These are phyloP conservation scores for Cantharis rustica DNA, from an alignment of 2,888 invertebrate genomes.

Conservation along the genomic window DNA sequence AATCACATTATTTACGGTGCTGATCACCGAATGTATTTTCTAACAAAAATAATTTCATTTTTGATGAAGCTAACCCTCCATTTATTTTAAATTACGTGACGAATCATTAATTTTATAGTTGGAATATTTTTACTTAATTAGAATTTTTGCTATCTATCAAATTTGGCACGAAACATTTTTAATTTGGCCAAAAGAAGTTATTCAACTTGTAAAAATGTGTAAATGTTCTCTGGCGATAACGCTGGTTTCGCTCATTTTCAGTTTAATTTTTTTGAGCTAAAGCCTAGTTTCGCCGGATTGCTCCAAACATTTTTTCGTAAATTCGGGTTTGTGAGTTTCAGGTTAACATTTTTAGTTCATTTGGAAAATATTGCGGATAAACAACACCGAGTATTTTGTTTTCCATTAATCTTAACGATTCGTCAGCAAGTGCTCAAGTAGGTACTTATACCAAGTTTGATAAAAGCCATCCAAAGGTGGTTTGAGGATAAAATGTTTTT, in stretches of 20 bases:
- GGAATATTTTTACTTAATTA: conserved; percentile 3
- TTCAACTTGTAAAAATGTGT: not conserved
- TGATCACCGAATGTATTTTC: conserved; percentile 11
- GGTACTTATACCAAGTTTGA: not conserved
- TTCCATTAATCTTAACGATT: not conserved
- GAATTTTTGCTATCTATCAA: not conserved
- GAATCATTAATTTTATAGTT: not conserved
- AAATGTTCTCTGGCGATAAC: too few relatives aligned
- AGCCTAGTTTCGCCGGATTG: too few relatives aligned
- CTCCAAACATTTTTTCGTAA: too few relatives aligned
- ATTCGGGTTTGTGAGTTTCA: too few relatives aligned
- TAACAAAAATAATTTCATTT: conserved; percentile 11
- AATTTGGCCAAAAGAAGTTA: conserved; percentile 7
- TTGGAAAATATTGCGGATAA: not conserved
- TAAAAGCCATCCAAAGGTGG: not conserved
- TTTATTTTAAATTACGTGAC: conserved; percentile 3
- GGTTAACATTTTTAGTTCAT: too few relatives aligned
- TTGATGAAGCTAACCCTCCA: not conserved
- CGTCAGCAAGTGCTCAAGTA: not conserved
- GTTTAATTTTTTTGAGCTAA: too few relatives aligned
- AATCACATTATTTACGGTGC: conserved; percentile 15
- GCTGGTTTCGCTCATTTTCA: too few relatives aligned
- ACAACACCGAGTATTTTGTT: not conserved
- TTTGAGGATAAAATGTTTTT: too few relatives aligned
- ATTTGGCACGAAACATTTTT: conserved; percentile 8